Base-by-base conservation (phyloP, 2,797 vertebrate genomes). In the Mareca penelope region DNA sequence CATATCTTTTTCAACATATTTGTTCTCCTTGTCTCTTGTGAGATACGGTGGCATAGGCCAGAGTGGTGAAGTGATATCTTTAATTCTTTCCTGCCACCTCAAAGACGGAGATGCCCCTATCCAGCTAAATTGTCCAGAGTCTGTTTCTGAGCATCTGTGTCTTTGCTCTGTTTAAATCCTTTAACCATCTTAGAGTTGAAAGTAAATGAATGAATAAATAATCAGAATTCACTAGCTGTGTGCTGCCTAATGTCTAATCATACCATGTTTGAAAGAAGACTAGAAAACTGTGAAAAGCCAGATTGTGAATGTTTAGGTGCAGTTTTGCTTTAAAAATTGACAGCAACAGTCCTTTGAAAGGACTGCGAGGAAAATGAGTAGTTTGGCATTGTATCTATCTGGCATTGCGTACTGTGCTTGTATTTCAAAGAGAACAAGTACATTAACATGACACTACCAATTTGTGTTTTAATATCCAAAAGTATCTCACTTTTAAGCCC, bases 111-210 rank as follows among this genome's bases (percentile, higher is more conserved):
- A 17, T 59, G 16, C 16, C 15, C 10, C 19, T 73, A 1, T 42
- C 22, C 57, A 88, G 8, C 29, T 59, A 7, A 44, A 4, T 10
- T 52, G 88, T 77, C 64, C 40, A 19, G 23, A 11, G 8, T 60
- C 57, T 39, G 6, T 59, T 39, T 40, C 50, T 68, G 53, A 70
- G 31, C 42, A n/a, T 40, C 77, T 63, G 12, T 0, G 2, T 63
- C 67, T 89, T 82, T 86, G 18, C 12, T 85, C 94, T 86, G 28
- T 82, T 56, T 70, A 83, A 79, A 85, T 84, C 39, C 63, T 79
- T 18, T 76, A 57, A 31, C 6, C n/a, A 83, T 69, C 12, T 57
- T 65, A 55, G 56, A 79, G 11, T 52, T 72, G 42, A 73, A 15
- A n/a, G 5, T 4, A 12, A 35, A n/a, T 39, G 31, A 22, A 28